Conservation (phyloP, 1,140 invertebrate genomes). For the Yoshiicerus persimilis region DNA sequence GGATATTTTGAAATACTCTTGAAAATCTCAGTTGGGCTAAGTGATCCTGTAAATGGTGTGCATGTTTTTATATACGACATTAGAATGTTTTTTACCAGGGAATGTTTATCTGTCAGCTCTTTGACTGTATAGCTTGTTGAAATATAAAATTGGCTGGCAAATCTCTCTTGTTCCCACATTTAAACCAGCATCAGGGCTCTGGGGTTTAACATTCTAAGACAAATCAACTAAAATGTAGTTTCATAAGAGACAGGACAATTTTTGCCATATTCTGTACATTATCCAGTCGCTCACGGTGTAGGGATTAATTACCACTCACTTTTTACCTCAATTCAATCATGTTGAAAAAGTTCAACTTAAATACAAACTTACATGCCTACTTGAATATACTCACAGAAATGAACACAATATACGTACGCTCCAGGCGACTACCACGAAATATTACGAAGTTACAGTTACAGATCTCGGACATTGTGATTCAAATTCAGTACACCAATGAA, state of each 20-base stretch:
- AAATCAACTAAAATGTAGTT: not conserved
- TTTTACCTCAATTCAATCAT: not conserved
- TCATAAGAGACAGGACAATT: not conserved
- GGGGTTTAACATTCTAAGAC: not conserved
- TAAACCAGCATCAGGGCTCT: not conserved
- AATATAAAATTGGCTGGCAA: not conserved
- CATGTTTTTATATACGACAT: slow-evolving; percentile 21
- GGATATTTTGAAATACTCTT: not conserved
- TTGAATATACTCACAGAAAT: not conserved
- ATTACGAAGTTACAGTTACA: slow-evolving; percentile 16
- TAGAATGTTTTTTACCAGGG: not conserved
- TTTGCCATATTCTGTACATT: slow-evolving; percentile 9
- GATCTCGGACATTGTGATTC: slow-evolving; percentile 40
- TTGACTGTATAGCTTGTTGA: slow-evolving; percentile 10
- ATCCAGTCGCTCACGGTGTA: slow-evolving; percentile 1
- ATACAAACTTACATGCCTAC: not conserved
- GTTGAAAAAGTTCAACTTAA: not conserved
- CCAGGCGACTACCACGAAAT: not conserved
- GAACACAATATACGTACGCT: not conserved
- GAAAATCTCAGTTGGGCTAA: not conserved
- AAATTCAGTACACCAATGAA: not conserved
- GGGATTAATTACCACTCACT: not conserved
- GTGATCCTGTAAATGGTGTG: slow-evolving; percentile 7
- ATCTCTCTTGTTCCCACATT: not conserved
- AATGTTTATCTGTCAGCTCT: not conserved